phyloP scores from a whole-genome alignment of 2,888 invertebrate genomes.

The Lordiphosa andalusiaca region DNA sequence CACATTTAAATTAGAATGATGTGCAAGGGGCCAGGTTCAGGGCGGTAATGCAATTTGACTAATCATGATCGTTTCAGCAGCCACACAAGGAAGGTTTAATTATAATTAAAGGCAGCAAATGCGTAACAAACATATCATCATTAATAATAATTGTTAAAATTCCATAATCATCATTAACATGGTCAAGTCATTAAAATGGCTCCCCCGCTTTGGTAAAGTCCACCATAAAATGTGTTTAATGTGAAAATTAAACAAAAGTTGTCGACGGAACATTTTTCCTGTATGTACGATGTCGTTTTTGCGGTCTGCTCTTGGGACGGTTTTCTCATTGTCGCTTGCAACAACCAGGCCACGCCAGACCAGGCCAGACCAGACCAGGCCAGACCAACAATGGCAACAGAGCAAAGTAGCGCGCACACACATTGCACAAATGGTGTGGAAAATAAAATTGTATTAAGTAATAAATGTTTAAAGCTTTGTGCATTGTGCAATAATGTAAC shows the following conservation, averaged over 20 bases:
- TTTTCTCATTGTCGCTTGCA: constrained; percentile 32
- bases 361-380: neutral
- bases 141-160: constrained; percentile 50
- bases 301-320: constrained; percentile 10
- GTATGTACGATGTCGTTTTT: constrained; percentile 23
- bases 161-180: constrained; percentile 43
- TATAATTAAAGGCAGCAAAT: too few relatives aligned
- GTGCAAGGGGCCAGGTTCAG: too few relatives aligned
- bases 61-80: too few relatives aligned
- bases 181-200: constrained; percentile 23
- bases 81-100: too few relatives aligned
- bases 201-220: constrained; percentile 15
- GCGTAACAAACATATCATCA: constrained; percentile 31
- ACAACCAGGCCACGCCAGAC: constrained; percentile 1
- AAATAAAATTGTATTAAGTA: constrained; percentile 59
- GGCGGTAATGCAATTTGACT: too few relatives aligned
- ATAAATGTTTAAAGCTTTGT: constrained; percentile 55
- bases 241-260: constrained; percentile 30
- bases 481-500: constrained; percentile 40
- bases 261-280: constrained; percentile 7
- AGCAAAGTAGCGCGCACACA: constrained; percentile 13
- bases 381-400: constrained; percentile 34
- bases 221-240: constrained; percentile 28
- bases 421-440: constrained; percentile 54
- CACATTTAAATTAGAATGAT: too few relatives aligned